Evolutionary conservation across 2,113 vertebrate genomes (phyloP).

Genomic region (Pan troglodytes): DNA sequence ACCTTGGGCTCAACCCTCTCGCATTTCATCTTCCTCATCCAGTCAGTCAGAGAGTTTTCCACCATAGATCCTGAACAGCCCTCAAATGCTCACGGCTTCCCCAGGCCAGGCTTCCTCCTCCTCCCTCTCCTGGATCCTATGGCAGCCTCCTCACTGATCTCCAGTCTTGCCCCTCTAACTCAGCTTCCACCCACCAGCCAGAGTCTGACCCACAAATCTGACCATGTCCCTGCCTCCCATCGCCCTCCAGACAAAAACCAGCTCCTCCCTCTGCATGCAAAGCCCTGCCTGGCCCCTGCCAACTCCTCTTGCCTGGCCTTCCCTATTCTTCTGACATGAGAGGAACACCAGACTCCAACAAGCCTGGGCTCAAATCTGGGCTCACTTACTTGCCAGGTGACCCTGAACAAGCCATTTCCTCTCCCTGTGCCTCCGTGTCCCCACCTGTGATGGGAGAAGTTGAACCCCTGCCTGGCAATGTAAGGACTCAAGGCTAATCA

Average conservation of each 20-base stretch:
- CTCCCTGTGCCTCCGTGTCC: neutral
- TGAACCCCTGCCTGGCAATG: neutral
- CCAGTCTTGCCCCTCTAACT: neutral
- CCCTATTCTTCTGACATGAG: neutral
- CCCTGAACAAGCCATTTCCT: neutral
- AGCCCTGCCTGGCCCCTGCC: neutral
- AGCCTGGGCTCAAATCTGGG: neutral
- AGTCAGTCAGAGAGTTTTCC: neutral
- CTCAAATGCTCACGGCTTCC: neutral
- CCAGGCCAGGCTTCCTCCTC: neutral
- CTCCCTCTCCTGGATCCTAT: neutral
- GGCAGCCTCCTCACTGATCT: neutral
- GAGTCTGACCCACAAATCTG: neutral
- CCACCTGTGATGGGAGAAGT: accelerated
- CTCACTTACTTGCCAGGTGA: neutral
- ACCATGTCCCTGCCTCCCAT: neutral
- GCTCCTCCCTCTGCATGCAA: neutral
- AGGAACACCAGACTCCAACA: neutral
- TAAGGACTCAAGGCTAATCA: neutral
- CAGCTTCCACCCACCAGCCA: neutral
- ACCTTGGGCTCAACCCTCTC: neutral
- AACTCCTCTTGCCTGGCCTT: neutral
- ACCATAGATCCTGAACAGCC: neutral
- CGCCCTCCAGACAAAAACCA: neutral
- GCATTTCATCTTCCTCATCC: neutral